These are phyloP conservation scores for Phalacrocorax brasilianus DNA, from an alignment of 2,113 vertebrate genomes.

Conservation along the genomic window DNA sequence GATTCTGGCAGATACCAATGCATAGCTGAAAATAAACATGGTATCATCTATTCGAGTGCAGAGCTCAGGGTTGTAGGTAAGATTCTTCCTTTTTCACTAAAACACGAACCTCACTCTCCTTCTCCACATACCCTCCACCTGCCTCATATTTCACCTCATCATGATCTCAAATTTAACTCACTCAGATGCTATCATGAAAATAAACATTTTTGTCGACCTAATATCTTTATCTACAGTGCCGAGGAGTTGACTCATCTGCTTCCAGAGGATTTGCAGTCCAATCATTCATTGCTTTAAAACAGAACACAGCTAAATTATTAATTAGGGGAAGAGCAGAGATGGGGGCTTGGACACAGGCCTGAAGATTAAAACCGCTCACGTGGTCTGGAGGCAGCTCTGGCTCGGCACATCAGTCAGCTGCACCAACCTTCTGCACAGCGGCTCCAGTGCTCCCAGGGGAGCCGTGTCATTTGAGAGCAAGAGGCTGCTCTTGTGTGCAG, in stretches of 20 bases:
- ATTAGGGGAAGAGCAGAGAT: neutral
- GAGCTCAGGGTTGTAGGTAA: slow-evolving; percentile 93
- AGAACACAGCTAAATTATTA: slow-evolving; percentile 25
- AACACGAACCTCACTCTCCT: neutral
- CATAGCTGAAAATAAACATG: slow-evolving; percentile 96
- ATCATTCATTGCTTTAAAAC: slow-evolving; percentile 2
- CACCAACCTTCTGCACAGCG: neutral
- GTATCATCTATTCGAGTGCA: slow-evolving; percentile 87
- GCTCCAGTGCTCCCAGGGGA: neutral
- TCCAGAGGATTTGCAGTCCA: neutral
- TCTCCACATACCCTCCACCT: neutral
- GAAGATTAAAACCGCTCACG: neutral
- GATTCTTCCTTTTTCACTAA: slow-evolving; percentile 33
- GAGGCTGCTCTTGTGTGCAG: neutral
- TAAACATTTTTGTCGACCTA: neutral
- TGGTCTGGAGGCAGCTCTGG: neutral
- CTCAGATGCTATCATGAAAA: neutral
- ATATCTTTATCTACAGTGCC: neutral
- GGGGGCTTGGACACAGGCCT: neutral
- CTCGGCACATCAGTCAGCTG: neutral
- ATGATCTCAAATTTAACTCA: neutral
- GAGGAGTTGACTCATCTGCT: neutral
- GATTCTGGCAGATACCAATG: slow-evolving; percentile 97
- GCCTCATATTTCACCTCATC: neutral
- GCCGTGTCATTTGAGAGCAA: neutral